A percentile compares a stretch with the other conserved stretches of the same genome.
Conservation (phyloP, 1,140 invertebrate species). For the Drosophila ironensis region DNA sequence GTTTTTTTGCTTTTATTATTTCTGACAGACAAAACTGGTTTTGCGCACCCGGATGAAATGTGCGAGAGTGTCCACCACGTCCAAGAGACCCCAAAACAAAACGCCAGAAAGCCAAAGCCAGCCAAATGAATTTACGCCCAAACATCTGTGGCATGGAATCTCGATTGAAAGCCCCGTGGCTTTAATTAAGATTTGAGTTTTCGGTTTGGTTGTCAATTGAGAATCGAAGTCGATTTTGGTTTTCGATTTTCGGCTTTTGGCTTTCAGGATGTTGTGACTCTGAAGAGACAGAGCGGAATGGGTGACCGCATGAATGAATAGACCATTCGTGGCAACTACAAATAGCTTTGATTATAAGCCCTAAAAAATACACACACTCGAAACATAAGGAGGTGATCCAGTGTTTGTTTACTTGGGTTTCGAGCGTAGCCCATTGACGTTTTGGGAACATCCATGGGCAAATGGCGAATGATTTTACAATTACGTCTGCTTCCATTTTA, state of each 20-base stretch:
- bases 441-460: conserved; percentile 1
- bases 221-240: conserved; percentile 29
- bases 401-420: neutral
- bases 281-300: conserved; percentile 13
- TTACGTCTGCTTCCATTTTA: neutral
- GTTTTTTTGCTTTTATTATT: too few species aligned
- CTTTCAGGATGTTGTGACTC: conserved; percentile 36
- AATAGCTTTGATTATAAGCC: conserved; percentile 44
- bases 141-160: conserved; percentile 33
- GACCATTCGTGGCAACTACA: conserved; percentile 22
- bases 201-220: conserved; percentile 1
- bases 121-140: neutral
- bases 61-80: conserved; percentile 26
- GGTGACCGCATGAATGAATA: conserved; percentile 1
- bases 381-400: neutral
- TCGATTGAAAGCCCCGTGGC: conserved; percentile 32
- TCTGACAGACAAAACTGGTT: conserved; percentile 29
- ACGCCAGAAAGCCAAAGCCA: conserved; percentile 7
- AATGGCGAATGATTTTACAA: neutral
- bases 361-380: neutral
- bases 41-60: conserved; percentile 40
- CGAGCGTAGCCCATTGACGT: neutral
- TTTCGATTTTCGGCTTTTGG: conserved; percentile 24
- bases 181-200: conserved; percentile 45
- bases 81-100: conserved; percentile 15